phyloP scores from a whole-genome alignment of 1,140 invertebrate species.

The Bombus polaris region DNA sequence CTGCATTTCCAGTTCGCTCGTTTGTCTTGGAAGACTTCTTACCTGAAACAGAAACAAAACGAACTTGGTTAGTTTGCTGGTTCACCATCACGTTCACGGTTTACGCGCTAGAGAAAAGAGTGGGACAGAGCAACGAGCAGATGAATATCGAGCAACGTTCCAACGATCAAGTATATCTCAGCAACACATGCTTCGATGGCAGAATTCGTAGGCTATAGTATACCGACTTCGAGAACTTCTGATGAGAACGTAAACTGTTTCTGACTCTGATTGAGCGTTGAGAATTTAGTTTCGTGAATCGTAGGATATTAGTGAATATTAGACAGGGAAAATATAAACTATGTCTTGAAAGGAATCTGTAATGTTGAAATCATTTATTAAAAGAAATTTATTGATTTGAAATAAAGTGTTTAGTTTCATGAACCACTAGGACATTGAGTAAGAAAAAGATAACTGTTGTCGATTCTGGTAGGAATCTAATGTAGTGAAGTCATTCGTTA shows the following conservation, averaged over 20 bases:
- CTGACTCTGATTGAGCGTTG: neutral
- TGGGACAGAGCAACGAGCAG: neutral
- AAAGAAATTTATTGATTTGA: neutral
- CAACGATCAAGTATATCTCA: neutral
- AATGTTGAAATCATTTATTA: neutral
- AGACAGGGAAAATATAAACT: neutral
- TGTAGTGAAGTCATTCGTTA: too few relatives aligned
- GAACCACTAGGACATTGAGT: too few relatives aligned
- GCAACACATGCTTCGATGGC: neutral
- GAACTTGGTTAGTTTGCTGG: neutral
- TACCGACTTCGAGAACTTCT: neutral
- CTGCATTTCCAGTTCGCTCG: neutral
- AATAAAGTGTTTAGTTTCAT: too few relatives aligned
- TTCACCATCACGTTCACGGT: neutral
- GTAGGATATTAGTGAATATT: neutral
- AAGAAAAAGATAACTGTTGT: too few relatives aligned
- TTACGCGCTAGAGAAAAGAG: neutral
- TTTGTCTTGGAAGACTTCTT: conserved; percentile 63
- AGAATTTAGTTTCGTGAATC: too few relatives aligned
- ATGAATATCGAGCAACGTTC: neutral
- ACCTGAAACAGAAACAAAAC: conserved; percentile 77
- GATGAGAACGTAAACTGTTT: neutral
- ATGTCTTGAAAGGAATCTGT: neutral
- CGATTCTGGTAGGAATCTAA: too few relatives aligned
- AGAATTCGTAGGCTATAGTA: neutral